phyloP scores from a whole-genome alignment of 2,888 invertebrate species.

The Diabrotica balteata region DNA sequence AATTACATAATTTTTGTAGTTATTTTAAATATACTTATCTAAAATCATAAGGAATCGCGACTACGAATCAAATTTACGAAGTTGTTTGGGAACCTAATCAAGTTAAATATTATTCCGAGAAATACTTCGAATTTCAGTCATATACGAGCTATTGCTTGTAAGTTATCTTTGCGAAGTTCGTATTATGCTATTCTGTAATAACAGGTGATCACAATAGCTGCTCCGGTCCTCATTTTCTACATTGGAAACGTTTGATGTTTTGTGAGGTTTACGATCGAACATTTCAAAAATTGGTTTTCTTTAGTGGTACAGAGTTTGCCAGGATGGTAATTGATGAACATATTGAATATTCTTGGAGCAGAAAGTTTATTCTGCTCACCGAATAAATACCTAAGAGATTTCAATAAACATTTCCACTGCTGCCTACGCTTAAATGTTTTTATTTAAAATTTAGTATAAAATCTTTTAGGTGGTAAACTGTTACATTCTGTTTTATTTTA shows the following conservation, averaged over 20 bases:
- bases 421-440: not conserved
- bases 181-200: no score
- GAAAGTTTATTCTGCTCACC: constrained; percentile 7
- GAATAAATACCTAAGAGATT: constrained; percentile 3
- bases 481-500: no score
- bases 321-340: constrained; percentile 47
- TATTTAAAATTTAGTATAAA: no score
- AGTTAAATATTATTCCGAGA: not conserved
- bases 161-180: no score
- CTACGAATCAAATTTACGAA: no score
- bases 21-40: no score
- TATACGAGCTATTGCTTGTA: not conserved
- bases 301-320: constrained; percentile 39
- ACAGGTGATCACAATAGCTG: constrained; percentile 1
- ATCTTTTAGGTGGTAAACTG: no score
- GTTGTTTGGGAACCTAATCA: no score
- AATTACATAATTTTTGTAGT: no score
- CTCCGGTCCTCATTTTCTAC: constrained; percentile 1
- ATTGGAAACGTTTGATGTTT: constrained; percentile 35
- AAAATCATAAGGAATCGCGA: no score
- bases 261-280: constrained; percentile 41
- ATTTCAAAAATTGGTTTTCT: constrained; percentile 45
- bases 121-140: not conserved
- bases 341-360: constrained; percentile 32
- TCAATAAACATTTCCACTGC: not conserved